A percentile compares a stretch with the other conserved stretches of the same genome.
Evolutionary conservation across 2,113 vertebrate genomes (phyloP).

Genomic region (Microcebus murinus): DNA sequence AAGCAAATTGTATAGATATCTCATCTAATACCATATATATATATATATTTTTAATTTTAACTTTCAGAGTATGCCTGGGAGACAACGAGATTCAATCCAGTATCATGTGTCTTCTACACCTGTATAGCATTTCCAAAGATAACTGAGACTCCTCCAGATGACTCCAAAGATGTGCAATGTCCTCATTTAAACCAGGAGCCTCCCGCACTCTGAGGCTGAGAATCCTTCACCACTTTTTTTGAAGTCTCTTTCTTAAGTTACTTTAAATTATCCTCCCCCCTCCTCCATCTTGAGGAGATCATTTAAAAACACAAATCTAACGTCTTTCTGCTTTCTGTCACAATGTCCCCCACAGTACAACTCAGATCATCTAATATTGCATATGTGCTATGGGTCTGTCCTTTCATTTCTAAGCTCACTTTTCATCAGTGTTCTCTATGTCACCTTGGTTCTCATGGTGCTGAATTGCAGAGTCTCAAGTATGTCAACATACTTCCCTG

Average conservation of each 20-base stretch:
- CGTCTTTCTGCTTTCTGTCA: not conserved
- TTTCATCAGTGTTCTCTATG: rapidly evolving
- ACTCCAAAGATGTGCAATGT: not conserved
- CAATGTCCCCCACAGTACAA: not conserved
- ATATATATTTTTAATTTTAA: not conserved
- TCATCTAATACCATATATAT: not conserved
- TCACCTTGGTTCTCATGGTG: not conserved
- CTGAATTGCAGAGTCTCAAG: not conserved
- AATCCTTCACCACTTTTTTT: not conserved
- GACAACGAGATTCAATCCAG: not conserved
- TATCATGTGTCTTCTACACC: not conserved
- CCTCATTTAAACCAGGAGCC: not conserved
- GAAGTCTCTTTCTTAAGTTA: not conserved
- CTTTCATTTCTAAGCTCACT: not conserved
- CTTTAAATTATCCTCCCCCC: not conserved
- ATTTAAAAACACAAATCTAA: not conserved
- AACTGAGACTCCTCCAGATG: not conserved
- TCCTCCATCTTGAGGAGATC: not conserved
- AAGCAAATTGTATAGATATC: not conserved
- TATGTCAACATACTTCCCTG: rapidly evolving
- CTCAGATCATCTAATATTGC: not conserved
- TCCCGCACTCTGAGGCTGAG: not conserved
- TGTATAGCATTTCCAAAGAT: not conserved
- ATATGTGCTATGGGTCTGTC: rapidly evolving
- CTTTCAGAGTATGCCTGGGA: not conserved